Percentiles rank a stretch among this genome's conserved stretches.
These are phyloP conservation scores for Panorpa germanica DNA, from an alignment of 2,888 invertebrate genomes.

Conservation along the genomic window DNA sequence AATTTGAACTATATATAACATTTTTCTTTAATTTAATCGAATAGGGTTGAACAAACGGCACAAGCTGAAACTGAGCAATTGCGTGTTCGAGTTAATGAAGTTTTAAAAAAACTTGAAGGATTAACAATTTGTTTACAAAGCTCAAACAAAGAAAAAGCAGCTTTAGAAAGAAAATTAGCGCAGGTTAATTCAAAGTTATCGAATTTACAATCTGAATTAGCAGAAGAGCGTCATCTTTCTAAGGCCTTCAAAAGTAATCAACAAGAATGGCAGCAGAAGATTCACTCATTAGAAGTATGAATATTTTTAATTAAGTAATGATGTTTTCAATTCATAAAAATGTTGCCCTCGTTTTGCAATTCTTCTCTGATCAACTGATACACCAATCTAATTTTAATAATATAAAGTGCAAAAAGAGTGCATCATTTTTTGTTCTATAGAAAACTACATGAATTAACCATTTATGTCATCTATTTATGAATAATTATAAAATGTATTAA, in stretches of 20 bases:
- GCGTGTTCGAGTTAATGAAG: slow-evolving; percentile 28
- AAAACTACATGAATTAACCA: too few relatives aligned
- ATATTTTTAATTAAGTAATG: too few relatives aligned
- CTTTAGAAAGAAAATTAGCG: slow-evolving; percentile 49
- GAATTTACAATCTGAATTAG: slow-evolving; percentile 30
- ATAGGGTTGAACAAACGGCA: slow-evolving; percentile 27
- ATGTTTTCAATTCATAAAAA: too few relatives aligned
- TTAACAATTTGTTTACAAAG: slow-evolving; percentile 29
- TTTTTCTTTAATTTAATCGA: slow-evolving; percentile 8
- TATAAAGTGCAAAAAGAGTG: too few relatives aligned
- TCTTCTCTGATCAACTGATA: too few relatives aligned
- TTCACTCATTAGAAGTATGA: slow-evolving; percentile 33
- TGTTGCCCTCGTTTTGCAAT: too few relatives aligned
- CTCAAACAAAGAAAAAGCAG: slow-evolving; percentile 43
- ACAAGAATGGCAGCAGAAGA: slow-evolving; percentile 45
- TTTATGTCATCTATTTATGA: neutral
- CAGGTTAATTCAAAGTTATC: slow-evolving; percentile 37
- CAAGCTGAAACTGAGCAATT: slow-evolving; percentile 33
- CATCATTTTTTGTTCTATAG: too few relatives aligned
- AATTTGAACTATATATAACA: too few relatives aligned
- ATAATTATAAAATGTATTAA: slow-evolving; percentile 17
- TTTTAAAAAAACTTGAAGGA: slow-evolving; percentile 27
- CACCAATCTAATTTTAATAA: too few relatives aligned
- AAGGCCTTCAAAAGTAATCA: slow-evolving; percentile 60
- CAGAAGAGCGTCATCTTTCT: slow-evolving; percentile 74